These are phyloP conservation scores for Ectemnius continuus DNA, from an alignment of 2,888 invertebrate species.

Conservation along the genomic window DNA sequence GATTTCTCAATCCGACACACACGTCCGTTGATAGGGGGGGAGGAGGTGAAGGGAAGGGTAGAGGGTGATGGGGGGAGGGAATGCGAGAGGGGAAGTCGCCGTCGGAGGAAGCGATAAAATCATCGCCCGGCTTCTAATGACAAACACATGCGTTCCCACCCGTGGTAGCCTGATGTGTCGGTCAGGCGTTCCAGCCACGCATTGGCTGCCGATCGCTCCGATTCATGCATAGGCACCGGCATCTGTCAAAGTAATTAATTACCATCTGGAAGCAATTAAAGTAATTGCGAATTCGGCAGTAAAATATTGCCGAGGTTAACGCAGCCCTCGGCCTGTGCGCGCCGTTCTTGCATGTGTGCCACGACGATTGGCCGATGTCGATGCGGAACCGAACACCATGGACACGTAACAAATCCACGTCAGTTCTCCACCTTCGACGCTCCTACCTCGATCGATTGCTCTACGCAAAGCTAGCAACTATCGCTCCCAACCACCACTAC, in stretches of 20 bases:
- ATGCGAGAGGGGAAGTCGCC: conserved; percentile 35
- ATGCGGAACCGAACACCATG: conserved; percentile 14
- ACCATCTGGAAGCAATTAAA: conserved; percentile 76
- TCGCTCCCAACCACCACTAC: not conserved
- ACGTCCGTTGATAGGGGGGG: too few species aligned
- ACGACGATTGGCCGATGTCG: conserved; percentile 2
- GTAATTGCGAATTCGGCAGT: conserved; percentile 70
- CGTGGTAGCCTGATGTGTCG: conserved; percentile 37
- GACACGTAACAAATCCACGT: conserved; percentile 51
- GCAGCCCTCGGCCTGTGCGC: not conserved
- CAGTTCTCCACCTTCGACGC: conserved; percentile 49
- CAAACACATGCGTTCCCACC: conserved; percentile 71
- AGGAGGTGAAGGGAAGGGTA: not conserved
- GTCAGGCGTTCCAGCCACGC: conserved; percentile 37
- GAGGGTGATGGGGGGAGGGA: conserved; percentile 32
- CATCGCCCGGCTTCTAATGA: conserved; percentile 70
- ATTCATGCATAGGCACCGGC: conserved; percentile 62
- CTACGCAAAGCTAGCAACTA: not conserved
- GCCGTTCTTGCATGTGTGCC: not conserved
- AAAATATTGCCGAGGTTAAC: conserved; percentile 62
- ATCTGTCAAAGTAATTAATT: conserved; percentile 75
- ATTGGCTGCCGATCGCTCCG: conserved; percentile 61
- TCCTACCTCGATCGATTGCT: conserved; percentile 36
- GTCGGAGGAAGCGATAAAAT: conserved; percentile 37
- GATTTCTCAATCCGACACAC: conserved; percentile 29